Evolutionary conservation across 2,888 invertebrate species (phyloP).

Genomic region (Xanthia icteritia): DNA sequence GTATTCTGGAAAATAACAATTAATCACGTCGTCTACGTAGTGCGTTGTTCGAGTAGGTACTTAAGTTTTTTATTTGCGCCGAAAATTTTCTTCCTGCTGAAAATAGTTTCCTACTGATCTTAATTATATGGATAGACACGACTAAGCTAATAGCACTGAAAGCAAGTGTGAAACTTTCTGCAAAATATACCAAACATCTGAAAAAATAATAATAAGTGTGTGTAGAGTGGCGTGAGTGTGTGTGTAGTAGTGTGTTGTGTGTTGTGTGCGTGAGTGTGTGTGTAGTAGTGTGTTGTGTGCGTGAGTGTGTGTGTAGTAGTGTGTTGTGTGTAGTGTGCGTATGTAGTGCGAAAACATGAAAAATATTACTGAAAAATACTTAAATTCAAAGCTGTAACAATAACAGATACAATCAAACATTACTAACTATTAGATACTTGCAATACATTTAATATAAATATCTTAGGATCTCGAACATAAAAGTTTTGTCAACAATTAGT

Average conservation of each 20-base stretch:
- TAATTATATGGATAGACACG: too few relatives aligned
- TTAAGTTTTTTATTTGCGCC: neutral
- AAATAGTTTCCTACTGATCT: neutral
- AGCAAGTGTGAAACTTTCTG: neutral
- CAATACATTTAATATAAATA: neutral
- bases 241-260: too few relatives aligned
- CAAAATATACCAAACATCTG: neutral
- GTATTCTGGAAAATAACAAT: too few relatives aligned
- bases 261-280: too few relatives aligned
- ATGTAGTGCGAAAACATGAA: neutral
- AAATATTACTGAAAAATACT: neutral
- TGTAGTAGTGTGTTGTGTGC: too few relatives aligned
- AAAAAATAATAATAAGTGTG: too few relatives aligned
- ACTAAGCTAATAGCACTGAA: neutral
- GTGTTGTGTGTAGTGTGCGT: too few relatives aligned
- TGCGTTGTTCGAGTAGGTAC: neutral
- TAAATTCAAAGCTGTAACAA: neutral
- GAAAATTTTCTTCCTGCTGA: neutral
- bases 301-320: too few relatives aligned
- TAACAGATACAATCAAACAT: neutral
- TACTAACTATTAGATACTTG: neutral
- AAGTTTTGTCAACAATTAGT: conserved; percentile 2
- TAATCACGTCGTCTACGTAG: neutral
- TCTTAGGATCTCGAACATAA: neutral
- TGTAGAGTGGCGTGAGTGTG: too few relatives aligned